phyloP scores from a whole-genome alignment of 2,797 vertebrate species.

The Fringilla coelebs region DNA sequence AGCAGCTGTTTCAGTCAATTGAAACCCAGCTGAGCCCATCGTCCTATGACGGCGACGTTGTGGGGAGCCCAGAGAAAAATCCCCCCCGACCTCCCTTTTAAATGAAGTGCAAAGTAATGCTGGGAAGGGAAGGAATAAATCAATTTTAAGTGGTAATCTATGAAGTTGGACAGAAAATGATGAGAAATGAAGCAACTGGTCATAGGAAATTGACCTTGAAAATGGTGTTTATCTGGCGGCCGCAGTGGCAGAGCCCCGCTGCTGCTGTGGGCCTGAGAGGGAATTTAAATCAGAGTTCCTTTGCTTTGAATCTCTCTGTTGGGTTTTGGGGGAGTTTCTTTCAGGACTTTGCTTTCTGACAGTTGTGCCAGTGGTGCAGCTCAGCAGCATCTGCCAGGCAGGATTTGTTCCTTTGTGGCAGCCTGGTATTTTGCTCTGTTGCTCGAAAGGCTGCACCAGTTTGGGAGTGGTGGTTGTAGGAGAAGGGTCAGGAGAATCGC shows the following conservation, averaged over 20 bases:
- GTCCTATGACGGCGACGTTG: background rate
- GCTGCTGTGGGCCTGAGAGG: background rate
- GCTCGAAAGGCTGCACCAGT: background rate
- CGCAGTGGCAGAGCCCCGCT: background rate
- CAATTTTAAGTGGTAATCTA: slow-evolving; percentile 71
- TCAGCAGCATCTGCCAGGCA: background rate
- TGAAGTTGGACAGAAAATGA: slow-evolving; percentile 68
- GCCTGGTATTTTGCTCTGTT: background rate
- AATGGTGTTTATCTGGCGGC: slow-evolving; percentile 55
- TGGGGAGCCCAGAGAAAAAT: background rate
- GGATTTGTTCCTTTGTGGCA: background rate
- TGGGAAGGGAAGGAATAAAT: slow-evolving; percentile 63
- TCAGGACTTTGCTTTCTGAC: background rate
- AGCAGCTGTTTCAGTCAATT: slow-evolving; percentile 37
- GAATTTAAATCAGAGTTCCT: slow-evolving; percentile 8
- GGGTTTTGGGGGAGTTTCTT: background rate
- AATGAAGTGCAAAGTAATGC: slow-evolving; percentile 66
- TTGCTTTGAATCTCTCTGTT: slow-evolving; percentile 6
- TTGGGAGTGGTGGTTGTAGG: background rate
- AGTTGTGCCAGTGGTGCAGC: background rate
- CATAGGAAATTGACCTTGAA: slow-evolving; percentile 73
- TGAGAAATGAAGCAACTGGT: slow-evolving; percentile 65
- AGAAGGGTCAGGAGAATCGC: background rate
- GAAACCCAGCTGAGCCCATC: slow-evolving; percentile 64
- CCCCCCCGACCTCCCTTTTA: background rate